Evolutionary conservation across 2,888 invertebrate genomes (phyloP).

Genomic region (Cynaeus angustus): DNA sequence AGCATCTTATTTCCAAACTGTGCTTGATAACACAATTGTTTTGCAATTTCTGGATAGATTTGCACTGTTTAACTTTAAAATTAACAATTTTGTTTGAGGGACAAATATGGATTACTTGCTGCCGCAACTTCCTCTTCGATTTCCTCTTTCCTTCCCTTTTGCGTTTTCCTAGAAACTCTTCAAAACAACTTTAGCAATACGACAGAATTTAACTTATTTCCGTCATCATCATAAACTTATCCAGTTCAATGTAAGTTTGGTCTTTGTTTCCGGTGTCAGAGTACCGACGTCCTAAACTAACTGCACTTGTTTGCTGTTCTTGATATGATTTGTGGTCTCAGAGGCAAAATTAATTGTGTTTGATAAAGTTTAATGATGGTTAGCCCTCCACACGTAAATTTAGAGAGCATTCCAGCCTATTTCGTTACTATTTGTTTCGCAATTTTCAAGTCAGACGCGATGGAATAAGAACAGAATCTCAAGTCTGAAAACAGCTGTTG

Average conservation of each 20-base stretch:
- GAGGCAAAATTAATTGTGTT: conserved; percentile 64
- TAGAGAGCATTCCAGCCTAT: conserved; percentile 73
- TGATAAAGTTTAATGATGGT: conserved; percentile 17
- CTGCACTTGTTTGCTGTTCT: not conserved
- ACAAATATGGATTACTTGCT: too few species aligned
- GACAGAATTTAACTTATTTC: too few species aligned
- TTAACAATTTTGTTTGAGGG: too few species aligned
- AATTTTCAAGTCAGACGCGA: conserved; percentile 64
- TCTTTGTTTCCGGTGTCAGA: too few species aligned
- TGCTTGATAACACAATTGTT: too few species aligned
- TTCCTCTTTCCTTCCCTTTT: conserved; percentile 62
- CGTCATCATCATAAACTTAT: too few species aligned
- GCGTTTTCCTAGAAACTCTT: conserved; percentile 72
- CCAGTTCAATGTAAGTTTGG: too few species aligned
- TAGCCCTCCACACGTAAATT: conserved; percentile 63
- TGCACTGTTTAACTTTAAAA: too few species aligned
- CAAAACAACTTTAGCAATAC: conserved; percentile 61
- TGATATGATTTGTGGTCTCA: conserved; percentile 75
- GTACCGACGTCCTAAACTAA: not conserved
- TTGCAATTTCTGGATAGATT: too few species aligned
- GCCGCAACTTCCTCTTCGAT: too few species aligned
- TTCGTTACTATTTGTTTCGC: conserved; percentile 69
- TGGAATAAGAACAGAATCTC: not conserved
- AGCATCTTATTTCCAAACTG: too few species aligned
- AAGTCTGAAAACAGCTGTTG: conserved; percentile 1